Conservation (phyloP, 2,113 vertebrate genomes). For the Bos taurus region DNA sequence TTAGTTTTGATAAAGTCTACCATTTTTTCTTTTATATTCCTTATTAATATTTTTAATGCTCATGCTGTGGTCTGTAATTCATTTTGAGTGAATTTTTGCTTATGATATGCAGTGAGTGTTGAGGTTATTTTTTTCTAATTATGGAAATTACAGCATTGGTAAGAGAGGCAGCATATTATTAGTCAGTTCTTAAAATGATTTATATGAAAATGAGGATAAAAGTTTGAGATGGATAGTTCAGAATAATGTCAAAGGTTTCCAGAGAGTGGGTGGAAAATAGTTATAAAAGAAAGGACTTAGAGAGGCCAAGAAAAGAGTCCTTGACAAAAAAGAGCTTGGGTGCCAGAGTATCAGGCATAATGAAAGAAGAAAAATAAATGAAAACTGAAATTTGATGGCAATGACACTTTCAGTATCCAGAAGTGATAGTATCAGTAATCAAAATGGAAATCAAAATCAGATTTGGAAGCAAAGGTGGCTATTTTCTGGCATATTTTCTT, state of each 20-base stretch:
- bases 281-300: not conserved
- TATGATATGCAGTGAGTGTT: not conserved
- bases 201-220: conserved; percentile 11
- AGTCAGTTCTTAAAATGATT: not conserved
- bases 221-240: not conserved
- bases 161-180: not conserved
- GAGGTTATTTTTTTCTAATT: not conserved
- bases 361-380: not conserved
- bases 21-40: not conserved
- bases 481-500: not conserved
- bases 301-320: not conserved
- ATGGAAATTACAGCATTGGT: not conserved
- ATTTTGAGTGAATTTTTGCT: conserved; percentile 1
- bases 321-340: not conserved
- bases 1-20: conserved; percentile 13
- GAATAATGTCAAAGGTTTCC: not conserved
- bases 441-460: not conserved
- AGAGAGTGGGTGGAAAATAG: not conserved
- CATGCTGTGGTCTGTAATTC: not conserved
- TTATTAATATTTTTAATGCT: not conserved
- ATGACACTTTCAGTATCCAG: not conserved
- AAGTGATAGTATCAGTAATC: not conserved
- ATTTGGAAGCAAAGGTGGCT: not conserved
- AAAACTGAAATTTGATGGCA: not conserved
- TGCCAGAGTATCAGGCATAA: not conserved